Evolutionary conservation across 1,140 invertebrate species (phyloP).

Genomic region (Cydia splendana): DNA sequence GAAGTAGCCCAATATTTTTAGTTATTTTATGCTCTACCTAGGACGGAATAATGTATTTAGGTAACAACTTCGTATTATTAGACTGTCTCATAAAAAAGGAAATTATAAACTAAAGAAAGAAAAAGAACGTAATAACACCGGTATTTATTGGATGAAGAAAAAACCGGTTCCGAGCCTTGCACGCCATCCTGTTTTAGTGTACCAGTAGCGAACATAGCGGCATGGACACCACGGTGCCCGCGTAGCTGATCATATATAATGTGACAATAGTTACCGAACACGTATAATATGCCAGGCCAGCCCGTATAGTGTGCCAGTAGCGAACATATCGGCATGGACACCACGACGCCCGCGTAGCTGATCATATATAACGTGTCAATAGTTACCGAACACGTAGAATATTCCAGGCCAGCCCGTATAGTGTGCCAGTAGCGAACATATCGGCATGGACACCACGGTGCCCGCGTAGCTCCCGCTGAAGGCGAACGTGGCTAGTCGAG

Average conservation of each 20-base stretch:
- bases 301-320: slow-evolving; percentile 86
- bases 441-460: slow-evolving; percentile 89
- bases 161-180: too few species aligned
- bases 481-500: slow-evolving; percentile 87
- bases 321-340: slow-evolving; percentile 89
- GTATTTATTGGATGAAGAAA: too few species aligned
- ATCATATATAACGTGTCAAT: background rate
- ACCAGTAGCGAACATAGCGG: slow-evolving; percentile 87
- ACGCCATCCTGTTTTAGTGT: slow-evolving; percentile 88
- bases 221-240: slow-evolving; percentile 90
- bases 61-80: too few species aligned
- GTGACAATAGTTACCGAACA: slow-evolving; percentile 84
- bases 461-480: slow-evolving; percentile 92
- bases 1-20: too few species aligned
- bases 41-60: too few species aligned
- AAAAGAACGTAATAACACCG: too few species aligned
- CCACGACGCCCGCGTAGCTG: slow-evolving; percentile 90
- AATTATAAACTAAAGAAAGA: too few species aligned
- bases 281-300: slow-evolving; percentile 94
- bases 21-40: slow-evolving; percentile 54
- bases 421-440: slow-evolving; percentile 86
- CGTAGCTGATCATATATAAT: slow-evolving; percentile 80
- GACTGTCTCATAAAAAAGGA: too few species aligned
- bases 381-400: slow-evolving; percentile 92
- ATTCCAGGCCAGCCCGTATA: slow-evolving; percentile 91